phyloP scores from a whole-genome alignment of 1,140 invertebrate species.

The Triops cancriformis region DNA sequence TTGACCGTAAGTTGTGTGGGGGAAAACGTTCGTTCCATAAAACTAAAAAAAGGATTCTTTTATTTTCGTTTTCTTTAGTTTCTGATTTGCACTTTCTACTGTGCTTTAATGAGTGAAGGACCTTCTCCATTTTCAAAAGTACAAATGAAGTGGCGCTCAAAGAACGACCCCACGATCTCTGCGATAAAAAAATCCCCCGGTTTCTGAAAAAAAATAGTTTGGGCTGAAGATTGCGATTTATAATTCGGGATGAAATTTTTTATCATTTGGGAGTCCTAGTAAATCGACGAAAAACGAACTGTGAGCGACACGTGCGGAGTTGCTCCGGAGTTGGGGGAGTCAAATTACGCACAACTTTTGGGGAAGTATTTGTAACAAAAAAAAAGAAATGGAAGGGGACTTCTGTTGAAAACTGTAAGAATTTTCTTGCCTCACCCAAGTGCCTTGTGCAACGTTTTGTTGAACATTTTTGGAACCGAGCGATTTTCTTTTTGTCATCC shows the following conservation, averaged over 20 bases:
- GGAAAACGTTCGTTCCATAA: neutral
- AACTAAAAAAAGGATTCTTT: neutral
- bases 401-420: neutral
- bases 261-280: neutral
- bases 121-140: slow-evolving; percentile 10
- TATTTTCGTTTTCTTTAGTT: neutral
- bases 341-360: neutral
- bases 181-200: neutral
- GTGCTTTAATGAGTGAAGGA: slow-evolving; percentile 10
- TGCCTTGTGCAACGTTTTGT: neutral
- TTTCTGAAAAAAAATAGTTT: neutral
- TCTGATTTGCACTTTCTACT: neutral
- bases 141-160: slow-evolving; percentile 13
- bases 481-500: neutral
- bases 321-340: neutral
- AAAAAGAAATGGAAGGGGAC: neutral
- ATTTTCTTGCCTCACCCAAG: neutral
- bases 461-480: neutral
- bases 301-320: neutral
- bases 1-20: neutral
- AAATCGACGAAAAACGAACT: no score
- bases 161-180: slow-evolving; percentile 12
- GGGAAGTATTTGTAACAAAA: neutral
- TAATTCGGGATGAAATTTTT: neutral
- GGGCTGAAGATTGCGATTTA: neutral